Evolutionary conservation across 2,888 invertebrate species (phyloP), one percentile per base, ranked within the genome.

Genomic region (Dendrolimus houi): DNA sequence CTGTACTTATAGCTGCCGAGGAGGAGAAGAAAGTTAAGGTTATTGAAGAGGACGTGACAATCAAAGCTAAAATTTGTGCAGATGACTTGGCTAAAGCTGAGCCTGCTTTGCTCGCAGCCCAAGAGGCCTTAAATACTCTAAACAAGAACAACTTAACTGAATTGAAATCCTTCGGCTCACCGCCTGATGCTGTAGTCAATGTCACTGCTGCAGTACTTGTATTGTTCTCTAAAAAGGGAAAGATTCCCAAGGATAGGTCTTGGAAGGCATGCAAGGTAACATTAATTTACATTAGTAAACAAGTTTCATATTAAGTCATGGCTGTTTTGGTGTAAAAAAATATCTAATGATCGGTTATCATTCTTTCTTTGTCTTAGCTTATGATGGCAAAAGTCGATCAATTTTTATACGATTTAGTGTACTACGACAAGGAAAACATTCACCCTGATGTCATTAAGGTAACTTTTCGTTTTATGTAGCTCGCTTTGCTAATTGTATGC

Each of bases 101-200:
- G 80, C 98, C 98, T 0, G 98, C 98, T 0, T 84, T 98, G 40
- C 75, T 94, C 17, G 97, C 97, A 10, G 98, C 98, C 0, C 95
- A 96, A 75, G 97, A 95, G 69, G 98, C 98, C 9, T 85, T 98
- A 56, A 96, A 98, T 75, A 98, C 98, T 0, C 84, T 98, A 40
- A 98, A 98, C 76, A 98, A 98, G 89, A 95, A 94, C 74, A 98
- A 98, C 80, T 85, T 98, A 64, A 98, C 98, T 0, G 98, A 99
- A 85, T 83, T 98, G 75, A 98, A 98, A 79, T 97, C 98, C 0
- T 98, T 98, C 79, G 97, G 97, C 0, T 94, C 96, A 7, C 98
- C 98, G 7, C 97, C 97, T 0, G 94, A 94, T 53, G 96, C 97
- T 57, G 98, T 98, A 0, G 95, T 96, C 0, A 95, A 94, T 69